A percentile compares a stretch with the other conserved stretches of the same genome.
Evolutionary conservation across 2,113 vertebrate genomes (phyloP).

Genomic region (Psittacula cyanocephala): DNA sequence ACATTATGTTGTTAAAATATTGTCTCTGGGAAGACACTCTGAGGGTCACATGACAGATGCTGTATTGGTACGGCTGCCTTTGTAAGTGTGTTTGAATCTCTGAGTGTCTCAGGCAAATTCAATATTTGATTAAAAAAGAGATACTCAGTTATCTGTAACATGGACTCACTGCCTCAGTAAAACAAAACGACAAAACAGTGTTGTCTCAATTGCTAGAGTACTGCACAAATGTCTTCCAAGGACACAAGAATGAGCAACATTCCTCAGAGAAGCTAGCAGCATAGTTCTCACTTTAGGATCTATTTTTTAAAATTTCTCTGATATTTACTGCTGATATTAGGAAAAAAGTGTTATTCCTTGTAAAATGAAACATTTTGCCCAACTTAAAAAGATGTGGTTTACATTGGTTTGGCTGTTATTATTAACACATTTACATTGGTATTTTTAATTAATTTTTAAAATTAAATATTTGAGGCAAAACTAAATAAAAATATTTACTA

Average conservation of each 20-base stretch:
- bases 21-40: not conserved
- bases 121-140: constrained; percentile 4
- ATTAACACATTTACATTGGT: not conserved
- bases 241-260: not conserved
- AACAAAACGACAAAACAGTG: not conserved
- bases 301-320: not conserved
- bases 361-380: not conserved
- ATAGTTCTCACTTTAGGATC: not conserved
- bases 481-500: not conserved
- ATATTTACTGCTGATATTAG: not conserved
- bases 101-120: not conserved
- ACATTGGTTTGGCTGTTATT: not conserved
- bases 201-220: not conserved
- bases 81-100: not conserved
- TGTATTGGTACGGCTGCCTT: not conserved
- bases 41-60: constrained; percentile 3
- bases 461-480: not conserved
- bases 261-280: not conserved
- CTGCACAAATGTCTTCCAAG: not conserved
- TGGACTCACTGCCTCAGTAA: not conserved
- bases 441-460: not conserved
- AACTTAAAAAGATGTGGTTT: not conserved
- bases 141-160: not conserved
- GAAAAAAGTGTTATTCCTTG: not conserved
- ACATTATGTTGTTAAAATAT: not conserved